Percentiles rank a stretch among this genome's conserved stretches.
phyloP scores from a whole-genome alignment of 2,797 vertebrate species.

The Glossophaga mutica region DNA sequence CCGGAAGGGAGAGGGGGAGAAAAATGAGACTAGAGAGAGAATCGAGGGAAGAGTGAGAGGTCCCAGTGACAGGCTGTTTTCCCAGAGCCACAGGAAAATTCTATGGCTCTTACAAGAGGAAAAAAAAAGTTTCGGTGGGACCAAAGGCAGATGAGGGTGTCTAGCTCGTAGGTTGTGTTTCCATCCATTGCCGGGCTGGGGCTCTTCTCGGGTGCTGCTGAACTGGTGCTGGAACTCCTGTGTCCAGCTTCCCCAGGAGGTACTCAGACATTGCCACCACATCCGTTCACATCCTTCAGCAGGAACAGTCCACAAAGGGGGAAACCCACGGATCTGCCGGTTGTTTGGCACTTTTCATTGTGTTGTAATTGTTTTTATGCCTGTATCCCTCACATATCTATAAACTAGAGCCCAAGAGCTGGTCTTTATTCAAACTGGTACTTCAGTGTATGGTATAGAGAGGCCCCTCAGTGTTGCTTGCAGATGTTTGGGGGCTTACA shows the following conservation, averaged over 20 bases:
- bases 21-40: not conserved
- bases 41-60: not conserved
- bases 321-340: not conserved
- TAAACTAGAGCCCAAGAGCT: not conserved
- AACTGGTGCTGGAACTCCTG: not conserved
- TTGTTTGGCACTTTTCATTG: not conserved
- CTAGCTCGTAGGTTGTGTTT: not conserved
- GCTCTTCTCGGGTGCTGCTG: not conserved
- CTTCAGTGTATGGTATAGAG: not conserved
- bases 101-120: not conserved
- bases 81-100: not conserved
- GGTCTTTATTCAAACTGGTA: not conserved
- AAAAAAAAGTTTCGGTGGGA: not conserved
- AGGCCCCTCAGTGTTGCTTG: not conserved
- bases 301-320: not conserved
- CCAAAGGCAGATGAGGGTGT: not conserved
- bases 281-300: not conserved
- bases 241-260: not conserved
- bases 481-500: not conserved
- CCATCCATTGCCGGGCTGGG: not conserved
- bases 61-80: not conserved
- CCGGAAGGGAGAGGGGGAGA: not conserved
- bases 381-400: not conserved
- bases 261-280: not conserved
- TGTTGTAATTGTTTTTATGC: not conserved